These are phyloP conservation scores for Laticauda colubrina DNA, from an alignment of 2,113 vertebrate species.

Conservation along the genomic window DNA sequence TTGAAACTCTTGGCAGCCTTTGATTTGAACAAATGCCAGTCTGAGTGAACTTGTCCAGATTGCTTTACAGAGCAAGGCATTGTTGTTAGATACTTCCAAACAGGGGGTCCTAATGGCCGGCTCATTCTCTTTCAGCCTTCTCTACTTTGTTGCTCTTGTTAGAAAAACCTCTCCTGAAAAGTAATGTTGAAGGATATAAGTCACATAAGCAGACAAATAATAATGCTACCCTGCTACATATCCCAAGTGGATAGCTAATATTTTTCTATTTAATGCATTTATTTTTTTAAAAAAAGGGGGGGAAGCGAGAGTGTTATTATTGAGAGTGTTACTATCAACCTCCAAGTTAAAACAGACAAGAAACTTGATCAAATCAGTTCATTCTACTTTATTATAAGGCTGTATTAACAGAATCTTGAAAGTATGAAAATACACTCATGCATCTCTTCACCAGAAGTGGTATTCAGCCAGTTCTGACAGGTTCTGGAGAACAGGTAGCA, in stretches of 20 bases:
- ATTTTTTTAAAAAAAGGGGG: not conserved
- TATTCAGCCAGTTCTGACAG: too few relatives aligned
- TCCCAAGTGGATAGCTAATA: not conserved
- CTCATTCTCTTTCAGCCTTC: not conserved
- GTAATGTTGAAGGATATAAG: not conserved
- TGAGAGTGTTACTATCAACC: not conserved
- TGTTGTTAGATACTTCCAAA: not conserved
- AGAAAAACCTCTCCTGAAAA: not conserved
- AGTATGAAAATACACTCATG: not conserved
- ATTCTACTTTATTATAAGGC: not conserved
- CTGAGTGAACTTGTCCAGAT: not conserved
- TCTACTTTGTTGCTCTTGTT: not conserved
- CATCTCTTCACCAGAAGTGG: too few relatives aligned
- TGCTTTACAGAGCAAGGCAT: not conserved
- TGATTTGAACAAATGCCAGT: not conserved
- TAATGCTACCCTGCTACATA: not conserved
- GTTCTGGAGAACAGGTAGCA: too few relatives aligned
- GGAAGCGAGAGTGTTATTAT: not conserved
- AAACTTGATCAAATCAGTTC: not conserved
- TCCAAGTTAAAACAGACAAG: not conserved
- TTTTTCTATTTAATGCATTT: not conserved
- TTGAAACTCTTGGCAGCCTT: not conserved
- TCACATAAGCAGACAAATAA: not conserved
- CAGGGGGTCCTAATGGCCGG: not conserved
- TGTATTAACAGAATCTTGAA: not conserved